Percentiles rank a stretch among this genome's conserved stretches.
Conservation (phyloP, 1,140 invertebrate genomes). For the Zaprionus gabonicus region DNA sequence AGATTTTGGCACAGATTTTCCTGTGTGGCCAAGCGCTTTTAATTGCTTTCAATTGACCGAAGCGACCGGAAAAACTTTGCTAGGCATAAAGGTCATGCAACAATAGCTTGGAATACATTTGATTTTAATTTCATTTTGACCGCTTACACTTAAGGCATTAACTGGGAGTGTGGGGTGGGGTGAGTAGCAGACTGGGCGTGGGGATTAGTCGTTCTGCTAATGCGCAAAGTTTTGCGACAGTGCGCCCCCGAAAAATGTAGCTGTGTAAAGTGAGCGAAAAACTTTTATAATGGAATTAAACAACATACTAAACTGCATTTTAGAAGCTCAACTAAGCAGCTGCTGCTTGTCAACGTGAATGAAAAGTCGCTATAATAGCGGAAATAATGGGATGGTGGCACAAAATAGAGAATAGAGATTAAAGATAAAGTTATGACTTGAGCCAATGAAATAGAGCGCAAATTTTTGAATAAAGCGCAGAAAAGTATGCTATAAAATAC, state of each 20-base stretch:
- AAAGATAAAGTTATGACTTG: not conserved
- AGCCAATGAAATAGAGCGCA: not conserved
- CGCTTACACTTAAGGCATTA: slow-evolving; percentile 59
- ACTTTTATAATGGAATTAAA: slow-evolving; percentile 58
- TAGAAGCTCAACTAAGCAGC: slow-evolving; percentile 15
- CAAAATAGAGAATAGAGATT: not conserved
- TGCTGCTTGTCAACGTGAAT: slow-evolving; percentile 27
- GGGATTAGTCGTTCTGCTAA: slow-evolving; percentile 25
- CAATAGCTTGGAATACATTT: slow-evolving; percentile 46
- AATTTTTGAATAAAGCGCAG: slow-evolving; percentile 3
- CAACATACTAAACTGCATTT: slow-evolving; percentile 32
- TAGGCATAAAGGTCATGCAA: slow-evolving; percentile 61
- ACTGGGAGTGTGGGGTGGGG: slow-evolving; percentile 30
- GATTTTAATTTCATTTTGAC: slow-evolving; percentile 73
- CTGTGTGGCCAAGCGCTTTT: slow-evolving; percentile 26
- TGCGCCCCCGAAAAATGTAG: slow-evolving; percentile 29
- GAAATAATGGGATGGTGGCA: not conserved
- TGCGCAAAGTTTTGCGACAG: slow-evolving; percentile 60
- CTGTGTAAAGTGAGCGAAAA: slow-evolving; percentile 45
- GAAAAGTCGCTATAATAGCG: slow-evolving; percentile 1
- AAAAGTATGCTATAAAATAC: not conserved
- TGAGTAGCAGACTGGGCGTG: not conserved
- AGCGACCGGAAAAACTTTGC: slow-evolving; percentile 50
- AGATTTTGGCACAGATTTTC: not conserved
- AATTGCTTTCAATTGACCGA: slow-evolving; percentile 78